phyloP scores from a whole-genome alignment of 64 coral and sea anemone genomes.

The Stichodactyla helianthus region DNA sequence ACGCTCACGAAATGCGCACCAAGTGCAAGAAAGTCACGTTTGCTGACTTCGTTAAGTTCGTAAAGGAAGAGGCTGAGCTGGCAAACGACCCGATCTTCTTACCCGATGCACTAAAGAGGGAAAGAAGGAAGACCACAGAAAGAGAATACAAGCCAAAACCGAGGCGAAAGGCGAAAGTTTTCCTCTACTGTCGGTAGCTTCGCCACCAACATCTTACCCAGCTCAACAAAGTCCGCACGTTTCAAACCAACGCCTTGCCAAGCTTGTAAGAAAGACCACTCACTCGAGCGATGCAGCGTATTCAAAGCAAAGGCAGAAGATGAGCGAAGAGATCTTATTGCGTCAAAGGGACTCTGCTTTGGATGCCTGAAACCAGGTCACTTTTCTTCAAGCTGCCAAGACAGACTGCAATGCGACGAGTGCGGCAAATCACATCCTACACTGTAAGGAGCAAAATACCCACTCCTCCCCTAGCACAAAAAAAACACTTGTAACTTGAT shows the following conservation, averaged over 20 bases:
- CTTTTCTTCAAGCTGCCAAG: conserved; percentile 28
- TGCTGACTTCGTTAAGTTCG: conserved; percentile 21
- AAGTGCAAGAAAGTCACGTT: conserved; percentile 20
- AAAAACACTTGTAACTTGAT: no score
- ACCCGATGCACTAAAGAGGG: conserved; percentile 21
- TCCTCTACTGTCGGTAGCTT: background rate
- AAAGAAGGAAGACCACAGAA: background rate
- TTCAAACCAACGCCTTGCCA: background rate
- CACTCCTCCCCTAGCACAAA: no score
- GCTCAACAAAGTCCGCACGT: background rate
- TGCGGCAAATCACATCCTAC: conserved; percentile 40
- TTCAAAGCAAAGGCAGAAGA: background rate
- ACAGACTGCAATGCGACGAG: conserved; percentile 21
- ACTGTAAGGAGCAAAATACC: no score
- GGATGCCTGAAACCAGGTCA: conserved; percentile 38
- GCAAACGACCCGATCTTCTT: conserved; percentile 48
- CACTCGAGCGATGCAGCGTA: background rate
- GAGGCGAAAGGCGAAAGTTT: background rate
- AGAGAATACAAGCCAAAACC: conserved; percentile 8
- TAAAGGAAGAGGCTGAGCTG: conserved; percentile 37
- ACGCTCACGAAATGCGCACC: conserved; percentile 30
- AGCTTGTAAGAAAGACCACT: background rate
- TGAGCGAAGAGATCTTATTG: conserved; percentile 4
- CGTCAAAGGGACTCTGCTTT: conserved; percentile 26
- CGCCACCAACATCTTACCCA: background rate